Conservation (phyloP, 1,140 invertebrate species). For the Drosophila kohkoa region DNA sequence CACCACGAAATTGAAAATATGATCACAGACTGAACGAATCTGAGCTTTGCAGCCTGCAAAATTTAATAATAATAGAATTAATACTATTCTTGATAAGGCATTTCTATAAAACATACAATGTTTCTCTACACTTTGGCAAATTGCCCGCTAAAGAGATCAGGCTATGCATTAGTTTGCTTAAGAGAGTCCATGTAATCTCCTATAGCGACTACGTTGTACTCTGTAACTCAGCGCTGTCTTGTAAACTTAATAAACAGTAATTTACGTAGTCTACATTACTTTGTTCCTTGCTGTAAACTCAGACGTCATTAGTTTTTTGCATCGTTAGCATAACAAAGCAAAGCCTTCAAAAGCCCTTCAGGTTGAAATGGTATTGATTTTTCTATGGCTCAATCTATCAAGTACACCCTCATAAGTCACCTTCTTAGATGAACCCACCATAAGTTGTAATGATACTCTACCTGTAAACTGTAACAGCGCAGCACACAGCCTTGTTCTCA, state of each 20-base stretch:
- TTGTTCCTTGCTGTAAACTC: background rate
- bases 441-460: constrained; percentile 14
- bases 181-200: background rate
- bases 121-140: background rate
- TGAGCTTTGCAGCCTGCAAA: constrained; percentile 20
- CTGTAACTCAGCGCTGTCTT: background rate
- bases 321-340: constrained; percentile 1
- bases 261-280: background rate
- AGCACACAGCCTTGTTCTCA: constrained; percentile 17
- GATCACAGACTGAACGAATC: constrained; percentile 36
- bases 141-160: background rate
- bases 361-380: constrained; percentile 20
- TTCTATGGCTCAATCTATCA: constrained; percentile 13
- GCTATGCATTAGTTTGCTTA: background rate
- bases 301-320: background rate
- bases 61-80: background rate
- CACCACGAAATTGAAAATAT: constrained; percentile 26
- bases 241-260: background rate
- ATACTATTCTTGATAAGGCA: background rate
- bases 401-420: background rate
- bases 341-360: constrained; percentile 17
- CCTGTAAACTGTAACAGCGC: background rate
- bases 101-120: background rate
- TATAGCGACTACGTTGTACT: background rate
- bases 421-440: constrained; percentile 11